Percentiles rank a stretch among this genome's conserved stretches.
phyloP scores from a whole-genome alignment of 2,113 vertebrate species.

The Neogale vison region DNA sequence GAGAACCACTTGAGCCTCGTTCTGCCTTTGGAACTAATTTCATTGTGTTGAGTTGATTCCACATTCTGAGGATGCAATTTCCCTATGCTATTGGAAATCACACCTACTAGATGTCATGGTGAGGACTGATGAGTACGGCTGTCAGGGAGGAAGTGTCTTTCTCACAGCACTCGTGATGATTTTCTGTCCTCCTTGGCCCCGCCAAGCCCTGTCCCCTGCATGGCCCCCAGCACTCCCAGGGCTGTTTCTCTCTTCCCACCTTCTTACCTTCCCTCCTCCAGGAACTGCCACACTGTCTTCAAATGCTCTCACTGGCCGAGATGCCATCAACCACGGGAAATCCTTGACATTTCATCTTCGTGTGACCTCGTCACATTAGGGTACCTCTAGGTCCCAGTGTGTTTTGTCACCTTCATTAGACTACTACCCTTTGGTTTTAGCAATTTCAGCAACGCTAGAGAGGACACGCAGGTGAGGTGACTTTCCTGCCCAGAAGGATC shows the following conservation, averaged over 20 bases:
- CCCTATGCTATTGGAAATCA: not conserved
- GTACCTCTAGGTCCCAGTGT: no score
- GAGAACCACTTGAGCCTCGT: not conserved
- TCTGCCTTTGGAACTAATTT: not conserved
- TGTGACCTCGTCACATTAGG: no score
- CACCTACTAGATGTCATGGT: not conserved
- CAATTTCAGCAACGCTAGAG: not conserved
- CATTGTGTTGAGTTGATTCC: not conserved
- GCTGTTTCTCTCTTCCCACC: rapidly evolving
- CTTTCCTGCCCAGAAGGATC: not conserved
- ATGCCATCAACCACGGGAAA: not conserved
- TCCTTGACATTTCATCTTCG: not conserved
- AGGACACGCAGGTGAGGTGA: not conserved
- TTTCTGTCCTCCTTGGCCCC: not conserved
- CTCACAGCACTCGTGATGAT: no score
- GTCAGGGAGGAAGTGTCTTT: not conserved
- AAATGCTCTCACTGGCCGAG: rapidly evolving
- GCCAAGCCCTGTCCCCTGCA: not conserved
- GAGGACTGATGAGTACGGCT: not conserved
- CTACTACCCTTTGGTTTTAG: not conserved
- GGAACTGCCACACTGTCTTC: rapidly evolving
- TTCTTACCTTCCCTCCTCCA: not conserved
- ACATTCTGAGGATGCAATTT: not conserved
- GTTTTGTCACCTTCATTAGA: not conserved
- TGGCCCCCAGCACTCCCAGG: not conserved